Evolutionary conservation across 2,888 invertebrate species (phyloP), one percentile per base, ranked within the genome.

Genomic region (Hyppa rectilinea): DNA sequence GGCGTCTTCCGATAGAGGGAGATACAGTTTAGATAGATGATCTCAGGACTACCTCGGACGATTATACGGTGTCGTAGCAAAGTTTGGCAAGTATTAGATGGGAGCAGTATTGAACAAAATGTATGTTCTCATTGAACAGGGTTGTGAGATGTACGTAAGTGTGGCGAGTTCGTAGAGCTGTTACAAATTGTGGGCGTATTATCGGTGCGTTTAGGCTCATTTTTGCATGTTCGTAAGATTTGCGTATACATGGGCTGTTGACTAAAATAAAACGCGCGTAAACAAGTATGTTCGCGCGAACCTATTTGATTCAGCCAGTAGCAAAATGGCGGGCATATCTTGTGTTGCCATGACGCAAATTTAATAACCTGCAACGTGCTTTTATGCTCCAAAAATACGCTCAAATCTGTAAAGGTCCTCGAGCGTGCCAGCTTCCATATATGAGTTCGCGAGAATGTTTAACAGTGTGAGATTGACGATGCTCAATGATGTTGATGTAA

Each of bases 21-120:
- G 38, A 58, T 52, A 29, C 14, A 36, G 9, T 61, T 9, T 71
- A 55, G 31, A 55, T 55, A 10, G n/a, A 67, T 73, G 82, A 82
- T 82, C 82, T 82, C 82, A 75, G 75, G 63, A 49, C 58, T 81
- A 72, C 74, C 67, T 74, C 71, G 61, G 45, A 65, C 29, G 49
- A 56, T 74, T 12, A 56, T 36, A 50, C 36, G 31, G 20, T 36
- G 29, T 29, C 60, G 60, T 76, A 73, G 71, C 73, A 82, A 80
- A 79, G 76, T 83, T 71, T 84, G 73, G 81, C 83, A 83, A 85
- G 81, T 83, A 83, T 85, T 81, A 85, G 85, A 71, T 29, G 52
- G 45, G 63, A 74, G 52, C 76, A 83, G 83, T 83, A 83, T 83
- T 81, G 75, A 80, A 82, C 73, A 83, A 82, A 76, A 58, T 70